phyloP scores from a whole-genome alignment of 2,113 vertebrate genomes.

The Pleuronectes platessa region DNA sequence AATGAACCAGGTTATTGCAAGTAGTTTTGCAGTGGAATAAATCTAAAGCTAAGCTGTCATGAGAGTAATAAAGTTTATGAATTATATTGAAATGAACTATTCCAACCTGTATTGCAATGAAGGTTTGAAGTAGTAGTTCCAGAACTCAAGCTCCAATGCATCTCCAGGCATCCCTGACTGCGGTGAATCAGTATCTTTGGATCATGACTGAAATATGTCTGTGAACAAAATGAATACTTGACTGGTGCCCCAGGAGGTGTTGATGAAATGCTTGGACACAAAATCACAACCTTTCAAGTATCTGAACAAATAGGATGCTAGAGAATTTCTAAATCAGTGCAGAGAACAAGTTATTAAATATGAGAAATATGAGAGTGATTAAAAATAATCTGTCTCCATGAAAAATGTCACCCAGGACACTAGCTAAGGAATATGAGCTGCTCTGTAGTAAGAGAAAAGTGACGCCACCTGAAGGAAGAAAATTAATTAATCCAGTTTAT shows the following conservation, averaged over 20 bases:
- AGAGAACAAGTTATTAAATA: constrained; percentile 12
- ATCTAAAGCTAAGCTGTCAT: not conserved
- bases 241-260: not conserved
- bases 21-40: not conserved
- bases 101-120: not conserved
- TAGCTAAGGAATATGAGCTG: constrained; percentile 5
- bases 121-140: not conserved
- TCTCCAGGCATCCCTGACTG: not conserved
- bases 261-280: constrained; percentile 5
- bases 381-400: not conserved
- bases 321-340: not conserved
- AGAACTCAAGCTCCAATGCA: not conserved
- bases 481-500: not conserved
- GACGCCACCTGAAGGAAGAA: not conserved
- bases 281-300: not conserved
- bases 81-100: not conserved
- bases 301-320: constrained; percentile 17
- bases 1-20: constrained; percentile 6
- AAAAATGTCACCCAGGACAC: not conserved
- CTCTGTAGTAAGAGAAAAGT: constrained; percentile 7
- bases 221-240: constrained; percentile 11
- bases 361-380: not conserved
- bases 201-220: not conserved
- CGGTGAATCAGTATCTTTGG: not conserved
- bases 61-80: constrained; percentile 1